Percentiles rank a stretch among this genome's conserved stretches.
These are phyloP conservation scores for Chymomyza amoena DNA, from an alignment of 2,888 invertebrate genomes.

Conservation along the genomic window DNA sequence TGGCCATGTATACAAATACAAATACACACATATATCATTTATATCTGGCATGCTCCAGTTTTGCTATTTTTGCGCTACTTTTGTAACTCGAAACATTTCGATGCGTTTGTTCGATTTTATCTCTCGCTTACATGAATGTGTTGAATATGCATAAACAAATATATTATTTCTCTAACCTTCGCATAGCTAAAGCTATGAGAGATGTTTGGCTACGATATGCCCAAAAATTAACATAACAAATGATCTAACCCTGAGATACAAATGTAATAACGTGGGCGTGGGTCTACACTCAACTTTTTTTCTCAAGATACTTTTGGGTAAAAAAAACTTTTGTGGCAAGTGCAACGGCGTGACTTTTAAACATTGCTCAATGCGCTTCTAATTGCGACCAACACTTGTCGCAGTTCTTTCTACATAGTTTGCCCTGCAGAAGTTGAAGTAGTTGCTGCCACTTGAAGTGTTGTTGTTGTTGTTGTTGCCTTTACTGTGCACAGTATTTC, in stretches of 20 bases:
- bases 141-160: slow-evolving; percentile 67
- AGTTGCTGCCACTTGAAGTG: background rate
- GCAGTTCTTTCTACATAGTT: slow-evolving; percentile 30
- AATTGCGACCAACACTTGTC: slow-evolving; percentile 57
- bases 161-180: slow-evolving; percentile 41
- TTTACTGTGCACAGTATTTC: slow-evolving; percentile 12
- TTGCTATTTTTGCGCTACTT: slow-evolving; percentile 21
- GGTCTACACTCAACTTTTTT: background rate
- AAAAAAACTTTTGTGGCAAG: slow-evolving; percentile 43
- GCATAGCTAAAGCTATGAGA: slow-evolving; percentile 19
- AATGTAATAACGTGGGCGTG: background rate
- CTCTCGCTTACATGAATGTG: slow-evolving; percentile 51
- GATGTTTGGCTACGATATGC: slow-evolving; percentile 48
- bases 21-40: slow-evolving; percentile 10
- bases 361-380: slow-evolving; percentile 64
- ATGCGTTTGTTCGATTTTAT: slow-evolving; percentile 35
- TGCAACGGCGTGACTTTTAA: slow-evolving; percentile 12
- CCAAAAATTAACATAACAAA: slow-evolving; percentile 69
- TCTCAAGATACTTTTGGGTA: slow-evolving; percentile 20
- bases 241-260: slow-evolving; percentile 46
- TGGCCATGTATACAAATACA: slow-evolving; percentile 16
- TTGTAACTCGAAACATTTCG: slow-evolving; percentile 8
- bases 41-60: background rate
- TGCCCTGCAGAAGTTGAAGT: slow-evolving; percentile 28
- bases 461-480: slow-evolving; percentile 17